Evolutionary conservation across 2,888 invertebrate genomes (phyloP).

Genomic region (Apodemia mormo): DNA sequence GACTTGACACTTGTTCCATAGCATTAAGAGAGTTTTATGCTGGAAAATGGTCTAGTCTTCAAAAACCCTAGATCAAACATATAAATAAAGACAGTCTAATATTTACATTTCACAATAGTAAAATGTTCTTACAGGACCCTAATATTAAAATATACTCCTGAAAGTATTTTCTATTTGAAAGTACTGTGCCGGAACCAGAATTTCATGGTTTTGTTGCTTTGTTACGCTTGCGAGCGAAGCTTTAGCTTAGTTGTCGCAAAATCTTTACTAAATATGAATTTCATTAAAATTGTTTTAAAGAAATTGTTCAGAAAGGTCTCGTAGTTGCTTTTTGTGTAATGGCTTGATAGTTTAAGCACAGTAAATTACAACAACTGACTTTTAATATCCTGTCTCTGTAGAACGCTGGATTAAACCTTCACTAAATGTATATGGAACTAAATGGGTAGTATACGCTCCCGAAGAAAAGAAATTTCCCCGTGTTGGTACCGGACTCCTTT

Average conservation of each 20-base stretch:
- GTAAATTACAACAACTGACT: too few species aligned
- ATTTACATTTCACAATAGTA: not conserved
- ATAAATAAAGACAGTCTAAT: not conserved
- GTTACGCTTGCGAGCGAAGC: constrained; percentile 1
- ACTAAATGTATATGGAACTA: too few species aligned
- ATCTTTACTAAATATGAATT: not conserved
- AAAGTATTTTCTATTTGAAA: constrained; percentile 8
- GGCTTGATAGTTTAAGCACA: too few species aligned
- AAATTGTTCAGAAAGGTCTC: not conserved
- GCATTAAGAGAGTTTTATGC: too few species aligned
- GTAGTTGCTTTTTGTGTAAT: not conserved
- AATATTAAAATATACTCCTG: not conserved
- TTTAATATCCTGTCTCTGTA: too few species aligned
- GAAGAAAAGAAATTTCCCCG: too few species aligned
- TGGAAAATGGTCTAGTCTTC: too few species aligned
- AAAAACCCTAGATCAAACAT: too few species aligned
- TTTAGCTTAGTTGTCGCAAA: constrained; percentile 11
- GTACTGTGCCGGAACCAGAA: constrained; percentile 11
- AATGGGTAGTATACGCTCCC: too few species aligned
- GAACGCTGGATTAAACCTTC: too few species aligned
- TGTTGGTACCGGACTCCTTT: too few species aligned
- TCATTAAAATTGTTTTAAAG: constrained; percentile 3
- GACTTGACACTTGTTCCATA: too few species aligned
- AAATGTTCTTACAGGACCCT: not conserved
- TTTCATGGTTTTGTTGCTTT: constrained; percentile 12